Conservation (phyloP, 92 coral and sea anemone genomes). For the Paragorgia papillata region DNA sequence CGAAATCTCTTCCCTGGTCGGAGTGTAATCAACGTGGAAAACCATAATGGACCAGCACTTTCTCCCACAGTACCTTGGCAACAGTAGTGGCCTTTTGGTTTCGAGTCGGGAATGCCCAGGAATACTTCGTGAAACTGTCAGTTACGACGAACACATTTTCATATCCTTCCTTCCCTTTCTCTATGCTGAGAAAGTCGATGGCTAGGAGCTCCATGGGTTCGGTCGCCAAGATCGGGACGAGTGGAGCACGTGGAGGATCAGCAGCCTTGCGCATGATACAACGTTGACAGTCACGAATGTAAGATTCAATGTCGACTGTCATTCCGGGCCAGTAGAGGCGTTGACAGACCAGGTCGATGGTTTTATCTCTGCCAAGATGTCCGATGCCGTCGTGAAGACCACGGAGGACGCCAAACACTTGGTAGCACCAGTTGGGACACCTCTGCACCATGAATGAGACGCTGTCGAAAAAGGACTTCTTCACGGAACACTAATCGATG, state of each 20-base stretch:
- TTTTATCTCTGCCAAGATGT: constrained; percentile 37
- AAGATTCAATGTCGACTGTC: too few species aligned
- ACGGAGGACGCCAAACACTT: constrained; percentile 16
- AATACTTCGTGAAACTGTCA: constrained; percentile 52
- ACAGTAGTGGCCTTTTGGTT: constrained; percentile 57
- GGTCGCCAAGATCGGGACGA: constrained; percentile 41
- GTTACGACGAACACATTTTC: constrained; percentile 52
- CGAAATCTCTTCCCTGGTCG: too few species aligned
- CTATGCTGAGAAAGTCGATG: constrained; percentile 49
- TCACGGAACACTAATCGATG: constrained; percentile 18
- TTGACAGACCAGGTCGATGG: too few species aligned
- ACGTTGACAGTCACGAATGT: too few species aligned
- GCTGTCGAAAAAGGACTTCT: constrained; percentile 34
- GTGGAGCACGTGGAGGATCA: constrained; percentile 35
- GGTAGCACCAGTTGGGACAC: constrained; percentile 47
- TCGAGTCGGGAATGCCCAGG: constrained; percentile 59
- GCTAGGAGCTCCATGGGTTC: constrained; percentile 51
- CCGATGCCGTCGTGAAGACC: constrained; percentile 46
- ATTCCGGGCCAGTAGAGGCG: too few species aligned
- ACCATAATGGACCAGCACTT: too few species aligned
- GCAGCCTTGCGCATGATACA: too few species aligned
- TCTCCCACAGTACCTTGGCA: constrained; percentile 61
- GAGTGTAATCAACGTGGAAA: too few species aligned
- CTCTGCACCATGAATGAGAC: constrained; percentile 8
- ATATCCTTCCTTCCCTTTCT: constrained; percentile 55